Conservation (phyloP, 2,797 vertebrate species). For the Scomberomorus guttatus region DNA sequence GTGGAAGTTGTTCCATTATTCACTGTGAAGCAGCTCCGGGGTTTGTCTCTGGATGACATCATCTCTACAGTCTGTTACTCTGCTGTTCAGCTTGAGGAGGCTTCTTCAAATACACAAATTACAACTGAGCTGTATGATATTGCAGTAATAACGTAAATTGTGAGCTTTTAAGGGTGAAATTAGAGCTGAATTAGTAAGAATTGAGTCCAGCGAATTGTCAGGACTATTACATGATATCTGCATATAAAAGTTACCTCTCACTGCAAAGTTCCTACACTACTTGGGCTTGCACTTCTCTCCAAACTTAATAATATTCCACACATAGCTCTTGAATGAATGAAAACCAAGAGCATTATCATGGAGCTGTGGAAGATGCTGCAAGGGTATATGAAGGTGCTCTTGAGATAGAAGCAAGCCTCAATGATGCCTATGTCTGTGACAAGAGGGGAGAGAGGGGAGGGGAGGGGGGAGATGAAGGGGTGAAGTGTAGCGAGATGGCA, state of each 20-base stretch:
- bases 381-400: constrained; percentile 65
- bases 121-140: constrained; percentile 1
- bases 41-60: constrained; percentile 60
- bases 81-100: constrained; percentile 29
- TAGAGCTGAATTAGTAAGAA: background rate
- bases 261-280: background rate
- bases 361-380: constrained; percentile 30
- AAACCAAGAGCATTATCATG: constrained; percentile 26
- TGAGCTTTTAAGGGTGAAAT: background rate
- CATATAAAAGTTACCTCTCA: background rate
- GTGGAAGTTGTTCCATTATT: constrained; percentile 67
- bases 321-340: constrained; percentile 6
- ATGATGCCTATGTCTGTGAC: constrained; percentile 47
- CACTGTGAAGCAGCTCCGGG: constrained; percentile 59
- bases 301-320: constrained; percentile 10
- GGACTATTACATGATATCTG: background rate
- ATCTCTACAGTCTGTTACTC: constrained; percentile 31
- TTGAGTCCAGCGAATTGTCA: background rate
- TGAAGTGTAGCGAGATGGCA: constrained; percentile 46
- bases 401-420: constrained; percentile 43
- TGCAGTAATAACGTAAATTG: background rate
- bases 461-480: constrained; percentile 23
- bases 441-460: background rate
- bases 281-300: background rate
- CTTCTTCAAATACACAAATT: constrained; percentile 32